These are phyloP conservation scores for Drosophila chauvacae DNA, from an alignment of 1,140 invertebrate species.

Conservation along the genomic window DNA sequence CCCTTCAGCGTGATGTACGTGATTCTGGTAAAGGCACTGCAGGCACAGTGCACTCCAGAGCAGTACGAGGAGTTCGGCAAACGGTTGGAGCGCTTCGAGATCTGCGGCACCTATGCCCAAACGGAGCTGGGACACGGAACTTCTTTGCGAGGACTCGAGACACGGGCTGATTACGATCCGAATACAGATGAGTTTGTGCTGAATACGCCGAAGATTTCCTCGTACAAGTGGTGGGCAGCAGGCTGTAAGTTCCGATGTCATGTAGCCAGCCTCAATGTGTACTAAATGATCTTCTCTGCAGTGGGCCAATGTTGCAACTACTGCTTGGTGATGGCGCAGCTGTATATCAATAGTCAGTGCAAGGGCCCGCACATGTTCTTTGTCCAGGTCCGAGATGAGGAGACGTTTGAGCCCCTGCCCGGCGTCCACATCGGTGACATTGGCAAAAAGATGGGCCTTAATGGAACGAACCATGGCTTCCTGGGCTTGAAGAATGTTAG, in stretches of 20 bases:
- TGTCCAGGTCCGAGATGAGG: conserved; percentile 94
- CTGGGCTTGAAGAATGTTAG: conserved; percentile 93
- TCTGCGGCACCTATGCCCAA: conserved; percentile 97
- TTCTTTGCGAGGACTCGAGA: conserved; percentile 95
- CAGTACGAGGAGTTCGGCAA: conserved; percentile 92
- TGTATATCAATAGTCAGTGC: conserved; percentile 92
- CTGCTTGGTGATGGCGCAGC: conserved; percentile 94
- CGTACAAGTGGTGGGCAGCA: conserved; percentile 98
- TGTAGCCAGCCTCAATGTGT: too few relatives aligned
- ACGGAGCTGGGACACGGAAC: conserved; percentile 98
- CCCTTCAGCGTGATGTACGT: conserved; percentile 93
- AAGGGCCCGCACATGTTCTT: conserved; percentile 97
- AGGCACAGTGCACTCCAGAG: conserved; percentile 93
- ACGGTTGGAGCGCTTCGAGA: conserved; percentile 90
- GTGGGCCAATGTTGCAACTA: conserved; percentile 96
- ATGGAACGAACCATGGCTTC: conserved; percentile 95
- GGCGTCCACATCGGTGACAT: conserved; percentile 97
- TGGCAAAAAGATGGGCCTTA: conserved; percentile 95
- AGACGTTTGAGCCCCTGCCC: conserved; percentile 93
- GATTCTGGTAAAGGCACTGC: conserved; percentile 96
- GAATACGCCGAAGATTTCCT: conserved; percentile 93
- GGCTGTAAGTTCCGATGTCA: conserved; percentile 88
- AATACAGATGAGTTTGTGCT: conserved; percentile 94
- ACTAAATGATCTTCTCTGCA: conserved; percentile 65
- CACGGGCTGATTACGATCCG: conserved; percentile 95